Percentiles rank a stretch among this genome's conserved stretches.
phyloP scores from a whole-genome alignment of 2,888 invertebrate genomes.

The Mesochorus sp. region DNA sequence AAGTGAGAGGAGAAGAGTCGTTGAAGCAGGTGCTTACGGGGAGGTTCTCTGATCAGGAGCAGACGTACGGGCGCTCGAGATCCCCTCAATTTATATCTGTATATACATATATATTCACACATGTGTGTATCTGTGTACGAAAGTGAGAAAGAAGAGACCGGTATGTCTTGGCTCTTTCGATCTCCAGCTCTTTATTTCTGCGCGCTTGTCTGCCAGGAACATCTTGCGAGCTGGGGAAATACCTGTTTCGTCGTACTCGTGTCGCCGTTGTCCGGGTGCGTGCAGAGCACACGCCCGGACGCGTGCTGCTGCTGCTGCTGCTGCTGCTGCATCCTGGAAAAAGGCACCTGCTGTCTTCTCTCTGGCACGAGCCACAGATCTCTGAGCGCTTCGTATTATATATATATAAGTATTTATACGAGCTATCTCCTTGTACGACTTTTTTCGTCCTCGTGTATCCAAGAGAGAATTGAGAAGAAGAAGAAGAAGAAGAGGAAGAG shows the following conservation, averaged over 20 bases:
- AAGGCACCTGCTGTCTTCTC: constrained; percentile 78
- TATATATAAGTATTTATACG: constrained; percentile 20
- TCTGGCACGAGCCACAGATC: constrained; percentile 72
- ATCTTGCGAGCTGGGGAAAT: constrained; percentile 73
- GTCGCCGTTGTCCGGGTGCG: constrained; percentile 52
- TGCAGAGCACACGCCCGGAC: constrained; percentile 62
- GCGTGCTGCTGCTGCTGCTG: constrained; percentile 60
- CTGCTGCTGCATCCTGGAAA: constrained; percentile 47
- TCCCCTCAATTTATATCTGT: constrained; percentile 16
- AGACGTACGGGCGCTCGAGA: too few species aligned
- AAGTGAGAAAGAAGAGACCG: constrained; percentile 51
- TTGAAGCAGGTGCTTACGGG: constrained; percentile 30
- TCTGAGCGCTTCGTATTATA: too few species aligned
- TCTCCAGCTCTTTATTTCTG: constrained; percentile 60
- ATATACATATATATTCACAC: neutral
- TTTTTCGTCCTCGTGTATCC: neutral
- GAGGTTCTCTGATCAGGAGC: too few species aligned
- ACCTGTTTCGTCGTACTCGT: constrained; percentile 63
- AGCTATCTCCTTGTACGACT: constrained; percentile 35
- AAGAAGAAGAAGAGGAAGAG: constrained; percentile 11
- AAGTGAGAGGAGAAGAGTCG: constrained; percentile 51
- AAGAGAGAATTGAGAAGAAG: constrained; percentile 20
- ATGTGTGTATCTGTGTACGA: neutral
- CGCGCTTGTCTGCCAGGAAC: constrained; percentile 69
- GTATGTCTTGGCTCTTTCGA: constrained; percentile 56